These are phyloP conservation scores for Xyrichtys novacula DNA, from an alignment of 2,797 vertebrate species.

Conservation along the genomic window DNA sequence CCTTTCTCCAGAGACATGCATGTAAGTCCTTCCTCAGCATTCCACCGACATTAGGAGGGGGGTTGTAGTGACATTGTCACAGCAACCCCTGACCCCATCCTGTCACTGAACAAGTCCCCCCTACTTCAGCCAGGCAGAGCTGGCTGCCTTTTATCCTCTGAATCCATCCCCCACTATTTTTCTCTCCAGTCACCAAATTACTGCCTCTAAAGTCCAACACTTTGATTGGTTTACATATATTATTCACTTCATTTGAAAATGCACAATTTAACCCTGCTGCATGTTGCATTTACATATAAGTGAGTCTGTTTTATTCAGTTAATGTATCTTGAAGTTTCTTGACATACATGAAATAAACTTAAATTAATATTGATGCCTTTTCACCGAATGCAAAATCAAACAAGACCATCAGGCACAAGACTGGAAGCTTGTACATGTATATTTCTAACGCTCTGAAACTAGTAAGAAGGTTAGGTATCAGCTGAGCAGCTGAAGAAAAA, in stretches of 20 bases:
- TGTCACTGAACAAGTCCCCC: constrained; percentile 60
- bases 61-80: constrained; percentile 52
- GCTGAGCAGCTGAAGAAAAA: too few relatives aligned
- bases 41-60: constrained; percentile 29
- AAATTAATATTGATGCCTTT: too few relatives aligned
- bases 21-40: constrained; percentile 28
- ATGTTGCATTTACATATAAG: neutral
- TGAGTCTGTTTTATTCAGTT: too few relatives aligned
- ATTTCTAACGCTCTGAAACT: too few relatives aligned
- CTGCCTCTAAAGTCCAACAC: neutral
- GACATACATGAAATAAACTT: too few relatives aligned
- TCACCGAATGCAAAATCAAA: too few relatives aligned
- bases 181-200: neutral
- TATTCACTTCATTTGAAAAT: neutral
- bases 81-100: constrained; percentile 52
- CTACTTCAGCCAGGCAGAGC: constrained; percentile 29
- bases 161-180: constrained; percentile 25
- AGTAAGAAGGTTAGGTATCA: too few relatives aligned
- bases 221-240: neutral
- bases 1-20: constrained; percentile 34
- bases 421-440: too few relatives aligned
- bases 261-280: neutral
- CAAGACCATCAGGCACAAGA: too few relatives aligned
- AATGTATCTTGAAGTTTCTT: too few relatives aligned
- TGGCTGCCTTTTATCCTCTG: constrained; percentile 12